Base-by-base conservation (phyloP, 2,888 invertebrate genomes). In the Coremacera marginata region DNA sequence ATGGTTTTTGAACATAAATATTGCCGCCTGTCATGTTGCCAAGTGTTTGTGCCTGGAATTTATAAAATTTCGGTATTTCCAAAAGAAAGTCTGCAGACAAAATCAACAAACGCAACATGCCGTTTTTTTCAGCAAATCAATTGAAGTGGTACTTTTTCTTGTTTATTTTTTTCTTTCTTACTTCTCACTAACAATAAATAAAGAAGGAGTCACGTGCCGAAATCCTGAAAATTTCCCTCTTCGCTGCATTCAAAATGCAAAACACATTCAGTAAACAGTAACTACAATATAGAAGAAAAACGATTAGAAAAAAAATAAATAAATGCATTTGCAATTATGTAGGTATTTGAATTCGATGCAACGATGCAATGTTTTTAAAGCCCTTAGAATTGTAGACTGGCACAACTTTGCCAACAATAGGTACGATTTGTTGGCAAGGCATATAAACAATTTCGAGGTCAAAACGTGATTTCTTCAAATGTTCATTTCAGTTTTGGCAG, bases 401-500 rank as follows among this genome's bases (percentile, higher is more conserved):
- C 52, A 37, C 5, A 8, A 11, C 27, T 22, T 22, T 34, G 60
- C 44, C 25, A n/a, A 8, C 60, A n/a, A 27, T n/a, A 14, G 37
- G 22, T 16, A 25, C 65, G 37, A 8, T 19, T 49, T 51, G 14
- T 27, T 25, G 14, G 9, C 52, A 5, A 52, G 16, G 11, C 16
- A 31, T 31, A 31, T 31, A 4, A 16, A 65, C 65, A 52, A 74
- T 75, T 77, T 77, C 72, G 78, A 76, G 78, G 78, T 78, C 78
- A 78, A 72, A 76, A 76, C 75, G 78, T 76, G 78, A 78, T 75
- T 72, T 72, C 71, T 49, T 65, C 5, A 75, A 63, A 34, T 74
- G 67, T 62, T 65, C 22, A 9, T 25, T 73, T 73, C 5, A 31
- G 55, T n/a, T 63, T 73, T 37, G 37, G 37, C 49, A 27, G 27